Evolutionary conservation across 2,888 invertebrate genomes (phyloP).

Genomic region (Rhodophaea formosa): DNA sequence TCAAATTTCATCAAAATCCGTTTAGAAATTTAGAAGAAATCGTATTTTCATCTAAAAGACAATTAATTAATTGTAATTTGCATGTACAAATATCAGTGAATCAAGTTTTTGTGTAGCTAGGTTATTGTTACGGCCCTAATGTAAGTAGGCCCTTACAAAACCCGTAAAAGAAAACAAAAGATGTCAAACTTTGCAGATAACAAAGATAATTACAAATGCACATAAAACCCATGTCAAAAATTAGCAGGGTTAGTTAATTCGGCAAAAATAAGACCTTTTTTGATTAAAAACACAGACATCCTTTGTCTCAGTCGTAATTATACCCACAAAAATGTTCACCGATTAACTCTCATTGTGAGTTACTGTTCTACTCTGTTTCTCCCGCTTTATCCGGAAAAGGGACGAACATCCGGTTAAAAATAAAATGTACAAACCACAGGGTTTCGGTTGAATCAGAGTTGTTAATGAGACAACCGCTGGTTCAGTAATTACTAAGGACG

Average conservation of each 20-base stretch:
- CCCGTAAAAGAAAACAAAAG: not conserved
- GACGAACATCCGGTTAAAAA: slow-evolving; percentile 18
- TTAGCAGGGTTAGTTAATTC: slow-evolving; percentile 9
- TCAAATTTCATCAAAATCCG: too few species aligned
- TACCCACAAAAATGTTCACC: slow-evolving; percentile 32
- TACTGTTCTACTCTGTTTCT: not conserved
- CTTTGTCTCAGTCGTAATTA: slow-evolving; percentile 33
- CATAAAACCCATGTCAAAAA: slow-evolving; percentile 7
- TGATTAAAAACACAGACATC: slow-evolving; percentile 17
- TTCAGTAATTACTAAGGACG: slow-evolving; percentile 7
- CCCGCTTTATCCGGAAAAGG: slow-evolving; percentile 18
- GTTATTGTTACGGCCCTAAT: not conserved
- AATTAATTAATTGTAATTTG: too few species aligned
- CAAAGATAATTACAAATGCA: not conserved
- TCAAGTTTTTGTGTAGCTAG: too few species aligned
- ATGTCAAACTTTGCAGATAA: not conserved
- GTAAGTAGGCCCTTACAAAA: not conserved
- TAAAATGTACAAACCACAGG: slow-evolving; percentile 14
- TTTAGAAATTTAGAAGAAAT: too few species aligned
- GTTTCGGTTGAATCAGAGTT: slow-evolving; percentile 11
- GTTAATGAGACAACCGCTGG: slow-evolving; percentile 15
- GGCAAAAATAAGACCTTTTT: slow-evolving; percentile 13
- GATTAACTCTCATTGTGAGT: slow-evolving; percentile 37
- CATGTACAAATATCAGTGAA: too few species aligned
- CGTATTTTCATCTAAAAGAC: too few species aligned